phyloP scores from a whole-genome alignment of 2,797 vertebrate genomes.

The Leptoclinus maculatus region DNA sequence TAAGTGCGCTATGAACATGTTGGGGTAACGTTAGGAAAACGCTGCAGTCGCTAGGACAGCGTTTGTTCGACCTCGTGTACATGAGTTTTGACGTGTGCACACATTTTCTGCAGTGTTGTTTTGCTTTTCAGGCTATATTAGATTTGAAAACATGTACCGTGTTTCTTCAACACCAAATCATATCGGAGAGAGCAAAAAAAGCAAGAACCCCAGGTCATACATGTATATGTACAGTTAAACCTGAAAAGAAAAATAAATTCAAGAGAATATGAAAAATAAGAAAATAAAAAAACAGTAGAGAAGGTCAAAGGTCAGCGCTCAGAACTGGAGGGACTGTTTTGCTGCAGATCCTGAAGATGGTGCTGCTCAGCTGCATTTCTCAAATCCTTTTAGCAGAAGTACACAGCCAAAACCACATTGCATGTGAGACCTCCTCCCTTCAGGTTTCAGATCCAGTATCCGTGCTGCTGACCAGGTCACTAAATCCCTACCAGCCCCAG shows the following conservation, averaged over 20 bases:
- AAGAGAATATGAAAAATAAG: neutral
- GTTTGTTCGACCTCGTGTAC: slow-evolving; percentile 35
- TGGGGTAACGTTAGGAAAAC: slow-evolving; percentile 38
- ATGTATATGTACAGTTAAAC: neutral
- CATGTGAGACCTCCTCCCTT: neutral
- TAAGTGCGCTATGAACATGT: slow-evolving; percentile 43
- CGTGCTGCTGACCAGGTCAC: neutral
- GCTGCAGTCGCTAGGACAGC: slow-evolving; percentile 7
- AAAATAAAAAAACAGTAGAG: neutral
- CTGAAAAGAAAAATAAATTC: neutral
- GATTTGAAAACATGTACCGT: neutral
- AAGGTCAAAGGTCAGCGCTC: slow-evolving; percentile 14
- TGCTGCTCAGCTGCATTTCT: slow-evolving; percentile 45
- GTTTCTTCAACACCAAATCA: neutral
- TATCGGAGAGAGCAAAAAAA: neutral
- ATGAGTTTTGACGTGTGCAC: slow-evolving; percentile 14
- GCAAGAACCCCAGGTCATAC: neutral
- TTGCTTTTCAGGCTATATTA: neutral
- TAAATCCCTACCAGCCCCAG: neutral
- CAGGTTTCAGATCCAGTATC: slow-evolving; percentile 20
- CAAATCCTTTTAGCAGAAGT: neutral
- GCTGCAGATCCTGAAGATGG: slow-evolving; percentile 51
- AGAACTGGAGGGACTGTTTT: slow-evolving; percentile 16
- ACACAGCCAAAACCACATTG: neutral
- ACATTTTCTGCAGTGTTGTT: neutral